phyloP scores from a whole-genome alignment of 2,113 vertebrate genomes.

The Triplophysa rosa region DNA sequence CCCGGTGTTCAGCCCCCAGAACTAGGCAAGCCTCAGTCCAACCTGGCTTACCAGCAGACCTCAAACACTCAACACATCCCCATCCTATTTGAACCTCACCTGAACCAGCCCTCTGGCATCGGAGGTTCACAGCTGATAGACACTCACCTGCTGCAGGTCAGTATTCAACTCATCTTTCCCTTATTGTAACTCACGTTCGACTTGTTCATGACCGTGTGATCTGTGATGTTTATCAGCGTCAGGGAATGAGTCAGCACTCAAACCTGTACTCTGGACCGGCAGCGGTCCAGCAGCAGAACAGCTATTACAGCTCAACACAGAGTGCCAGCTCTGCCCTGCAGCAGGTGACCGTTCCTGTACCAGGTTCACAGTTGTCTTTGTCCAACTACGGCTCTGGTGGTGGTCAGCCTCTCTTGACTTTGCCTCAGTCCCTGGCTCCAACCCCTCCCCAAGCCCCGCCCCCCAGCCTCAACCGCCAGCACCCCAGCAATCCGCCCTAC shows the following conservation, averaged over 20 bases:
- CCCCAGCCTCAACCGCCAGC: conserved; percentile 84
- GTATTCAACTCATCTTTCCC: too few species aligned
- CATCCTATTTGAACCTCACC: conserved; percentile 94
- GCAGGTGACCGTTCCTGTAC: conserved; percentile 91
- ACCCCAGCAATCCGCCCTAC: conserved; percentile 87
- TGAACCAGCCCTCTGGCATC: conserved; percentile 91
- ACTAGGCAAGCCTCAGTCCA: conserved; percentile 91
- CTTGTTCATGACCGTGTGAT: background rate
- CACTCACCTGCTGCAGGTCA: conserved; percentile 93
- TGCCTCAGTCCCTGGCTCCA: conserved; percentile 87
- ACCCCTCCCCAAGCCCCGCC: conserved; percentile 86
- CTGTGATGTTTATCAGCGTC: conserved; percentile 78
- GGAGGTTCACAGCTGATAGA: conserved; percentile 95
- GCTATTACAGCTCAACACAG: conserved; percentile 95
- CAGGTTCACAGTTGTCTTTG: conserved; percentile 91
- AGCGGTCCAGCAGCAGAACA: conserved; percentile 90
- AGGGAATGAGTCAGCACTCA: conserved; percentile 94
- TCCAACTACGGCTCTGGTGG: conserved; percentile 90
- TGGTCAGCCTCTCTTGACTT: conserved; percentile 90
- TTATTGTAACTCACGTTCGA: background rate
- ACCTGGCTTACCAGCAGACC: conserved; percentile 93
- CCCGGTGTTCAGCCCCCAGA: conserved; percentile 90
- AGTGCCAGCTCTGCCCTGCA: conserved; percentile 90
- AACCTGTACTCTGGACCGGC: conserved; percentile 92
- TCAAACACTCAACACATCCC: conserved; percentile 94